Evolutionary conservation across 2,888 invertebrate species (phyloP).

Genomic region (Hypomecis punctinalis): DNA sequence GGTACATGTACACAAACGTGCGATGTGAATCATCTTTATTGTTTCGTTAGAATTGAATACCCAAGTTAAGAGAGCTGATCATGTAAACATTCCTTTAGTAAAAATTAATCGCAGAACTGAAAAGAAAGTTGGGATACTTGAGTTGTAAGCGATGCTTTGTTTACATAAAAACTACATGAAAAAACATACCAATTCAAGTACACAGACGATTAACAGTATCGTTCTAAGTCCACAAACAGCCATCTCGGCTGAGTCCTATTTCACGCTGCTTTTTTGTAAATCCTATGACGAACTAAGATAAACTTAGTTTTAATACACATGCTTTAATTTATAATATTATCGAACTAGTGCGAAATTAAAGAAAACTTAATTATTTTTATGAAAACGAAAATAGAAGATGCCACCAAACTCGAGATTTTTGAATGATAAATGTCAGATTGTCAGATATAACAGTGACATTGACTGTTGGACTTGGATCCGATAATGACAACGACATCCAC

Average conservation of each 20-base stretch:
- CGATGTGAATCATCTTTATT: slow-evolving; percentile 11
- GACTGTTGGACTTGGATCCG: too few species aligned
- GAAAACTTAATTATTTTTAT: slow-evolving; percentile 1
- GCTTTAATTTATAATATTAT: slow-evolving; percentile 34
- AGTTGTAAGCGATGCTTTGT: slow-evolving; percentile 9
- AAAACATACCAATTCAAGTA: slow-evolving; percentile 74
- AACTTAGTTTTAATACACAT: slow-evolving; percentile 30
- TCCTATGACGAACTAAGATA: slow-evolving; percentile 12
- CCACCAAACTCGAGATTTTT: background rate
- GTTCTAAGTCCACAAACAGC: slow-evolving; percentile 80
- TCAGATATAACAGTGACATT: too few species aligned
- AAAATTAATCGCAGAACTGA: slow-evolving; percentile 6
- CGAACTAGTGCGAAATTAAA: slow-evolving; percentile 2
- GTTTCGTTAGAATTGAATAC: background rate
- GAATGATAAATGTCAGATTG: too few species aligned
- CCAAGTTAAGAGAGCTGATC: background rate
- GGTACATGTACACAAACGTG: background rate
- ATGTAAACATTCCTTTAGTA: background rate
- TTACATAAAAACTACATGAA: slow-evolving; percentile 15
- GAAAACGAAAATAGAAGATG: slow-evolving; percentile 11
- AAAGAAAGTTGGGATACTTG: slow-evolving; percentile 1
- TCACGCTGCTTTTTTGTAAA: slow-evolving; percentile 21
- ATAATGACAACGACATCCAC: too few species aligned
- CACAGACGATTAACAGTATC: slow-evolving; percentile 76
- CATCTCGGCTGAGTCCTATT: slow-evolving; percentile 58